phyloP scores from a whole-genome alignment of 2,113 vertebrate species.

The Colossoma macropomum region DNA sequence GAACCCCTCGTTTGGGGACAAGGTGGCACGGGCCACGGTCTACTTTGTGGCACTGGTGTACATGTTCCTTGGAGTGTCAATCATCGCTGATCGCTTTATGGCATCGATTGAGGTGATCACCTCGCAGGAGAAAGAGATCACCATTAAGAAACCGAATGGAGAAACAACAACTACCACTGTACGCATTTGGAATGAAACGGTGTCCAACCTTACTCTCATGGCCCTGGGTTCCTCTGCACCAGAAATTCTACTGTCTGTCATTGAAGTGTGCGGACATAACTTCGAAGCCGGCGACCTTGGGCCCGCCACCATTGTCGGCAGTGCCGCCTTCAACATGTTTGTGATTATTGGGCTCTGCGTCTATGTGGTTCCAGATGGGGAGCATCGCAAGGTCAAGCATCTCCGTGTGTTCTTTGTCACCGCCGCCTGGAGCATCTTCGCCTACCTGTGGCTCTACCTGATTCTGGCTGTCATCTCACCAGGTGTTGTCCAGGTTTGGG shows the following conservation, averaged over 20 bases:
- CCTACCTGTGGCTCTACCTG: constrained; percentile 98
- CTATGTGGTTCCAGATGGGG: constrained; percentile 94
- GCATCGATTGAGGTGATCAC: constrained; percentile 99
- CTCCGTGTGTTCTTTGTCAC: constrained; percentile 97
- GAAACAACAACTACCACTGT: constrained; percentile 97
- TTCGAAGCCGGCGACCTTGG: constrained; percentile 91
- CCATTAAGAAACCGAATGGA: constrained; percentile 96
- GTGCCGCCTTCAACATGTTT: constrained; percentile 98
- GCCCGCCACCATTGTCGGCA: constrained; percentile 96
- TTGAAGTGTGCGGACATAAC: constrained; percentile 93
- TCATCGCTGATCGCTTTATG: constrained; percentile 98
- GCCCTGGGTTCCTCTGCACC: constrained; percentile 96
- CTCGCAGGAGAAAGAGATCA: constrained; percentile 97
- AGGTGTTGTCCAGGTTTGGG: constrained; percentile 95
- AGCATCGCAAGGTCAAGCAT: constrained; percentile 95
- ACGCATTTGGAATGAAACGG: constrained; percentile 97
- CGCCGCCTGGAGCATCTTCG: constrained; percentile 97
- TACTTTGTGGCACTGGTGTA: constrained; percentile 98
- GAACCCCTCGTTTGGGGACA: constrained; percentile 95
- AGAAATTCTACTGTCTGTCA: constrained; percentile 95
- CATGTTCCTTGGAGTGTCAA: constrained; percentile 99
- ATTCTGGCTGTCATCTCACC: constrained; percentile 96
- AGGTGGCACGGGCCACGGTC: constrained; percentile 95
- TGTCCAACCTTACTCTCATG: constrained; percentile 98
- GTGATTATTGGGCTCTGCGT: constrained; percentile 97